Percentiles rank a stretch among this genome's conserved stretches.
These are phyloP conservation scores for Sinosuthora webbiana DNA, from an alignment of 2,113 vertebrate species.

Conservation along the genomic window DNA sequence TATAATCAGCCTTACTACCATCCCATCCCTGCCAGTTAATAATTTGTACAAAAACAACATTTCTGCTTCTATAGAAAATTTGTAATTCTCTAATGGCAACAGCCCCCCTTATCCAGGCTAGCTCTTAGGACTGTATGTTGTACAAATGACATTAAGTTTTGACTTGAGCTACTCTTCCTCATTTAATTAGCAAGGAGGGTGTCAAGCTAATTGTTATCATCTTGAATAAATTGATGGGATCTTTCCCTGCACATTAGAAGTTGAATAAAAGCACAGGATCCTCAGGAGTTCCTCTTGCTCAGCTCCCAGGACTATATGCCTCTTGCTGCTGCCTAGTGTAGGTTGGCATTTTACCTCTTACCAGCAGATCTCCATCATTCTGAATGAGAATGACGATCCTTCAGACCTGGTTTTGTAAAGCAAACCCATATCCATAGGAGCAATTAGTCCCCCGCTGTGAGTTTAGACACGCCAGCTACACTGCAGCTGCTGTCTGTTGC, in stretches of 20 bases:
- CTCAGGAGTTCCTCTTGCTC: background rate
- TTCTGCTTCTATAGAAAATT: background rate
- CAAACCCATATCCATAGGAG: slow-evolving; percentile 52
- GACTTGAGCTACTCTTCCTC: background rate
- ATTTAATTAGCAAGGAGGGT: background rate
- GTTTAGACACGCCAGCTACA: slow-evolving; percentile 41
- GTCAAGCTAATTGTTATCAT: background rate
- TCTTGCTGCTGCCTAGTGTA: background rate
- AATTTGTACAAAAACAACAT: background rate
- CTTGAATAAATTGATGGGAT: background rate
- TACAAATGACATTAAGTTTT: background rate
- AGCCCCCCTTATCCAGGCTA: background rate
- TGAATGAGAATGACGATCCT: background rate
- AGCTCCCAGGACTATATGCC: background rate
- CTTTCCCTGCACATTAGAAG: background rate
- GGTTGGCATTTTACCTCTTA: background rate
- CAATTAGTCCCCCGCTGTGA: slow-evolving; percentile 66
- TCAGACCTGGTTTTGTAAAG: slow-evolving; percentile 48
- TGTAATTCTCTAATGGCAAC: background rate
- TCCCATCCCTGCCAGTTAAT: background rate
- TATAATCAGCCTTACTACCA: background rate
- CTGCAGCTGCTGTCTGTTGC: slow-evolving; percentile 58
- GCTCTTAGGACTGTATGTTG: background rate
- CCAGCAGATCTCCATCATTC: background rate
- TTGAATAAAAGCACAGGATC: background rate